Conservation (phyloP, 2,113 vertebrate species). For the Dryoscopus gambensis region DNA sequence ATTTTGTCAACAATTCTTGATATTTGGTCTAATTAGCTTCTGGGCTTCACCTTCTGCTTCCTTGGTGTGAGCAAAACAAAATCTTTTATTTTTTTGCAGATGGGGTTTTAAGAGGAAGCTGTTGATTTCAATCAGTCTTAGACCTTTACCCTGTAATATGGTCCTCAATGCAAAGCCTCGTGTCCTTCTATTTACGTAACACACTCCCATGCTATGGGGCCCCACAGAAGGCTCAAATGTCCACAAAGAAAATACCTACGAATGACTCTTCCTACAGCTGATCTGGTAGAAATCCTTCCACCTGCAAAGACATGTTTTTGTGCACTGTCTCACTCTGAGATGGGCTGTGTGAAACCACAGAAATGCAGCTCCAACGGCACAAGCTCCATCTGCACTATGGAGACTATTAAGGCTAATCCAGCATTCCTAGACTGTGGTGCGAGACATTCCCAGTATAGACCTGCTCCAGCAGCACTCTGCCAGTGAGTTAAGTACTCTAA, state of each 20-base stretch:
- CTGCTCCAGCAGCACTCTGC: slow-evolving; percentile 51
- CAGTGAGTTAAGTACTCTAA: slow-evolving; percentile 52
- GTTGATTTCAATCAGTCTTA: slow-evolving; percentile 31
- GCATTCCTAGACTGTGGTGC: slow-evolving; percentile 64
- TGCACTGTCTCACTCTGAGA: slow-evolving; percentile 22
- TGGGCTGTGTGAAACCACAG: slow-evolving; percentile 62
- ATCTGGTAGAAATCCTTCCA: slow-evolving; percentile 55
- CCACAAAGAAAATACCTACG: slow-evolving; percentile 15
- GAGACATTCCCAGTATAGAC: slow-evolving; percentile 62
- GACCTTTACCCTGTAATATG: neutral
- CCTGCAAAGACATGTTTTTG: slow-evolving; percentile 57
- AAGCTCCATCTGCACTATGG: slow-evolving; percentile 40
- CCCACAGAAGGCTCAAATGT: slow-evolving; percentile 30
- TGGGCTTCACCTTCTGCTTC: neutral
- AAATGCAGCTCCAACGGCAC: slow-evolving; percentile 48
- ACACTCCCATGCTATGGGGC: neutral
- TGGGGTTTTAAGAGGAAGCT: neutral
- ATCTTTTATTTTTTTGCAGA: neutral
- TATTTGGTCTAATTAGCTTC: neutral
- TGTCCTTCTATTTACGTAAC: slow-evolving; percentile 31
- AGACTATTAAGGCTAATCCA: slow-evolving; percentile 57
- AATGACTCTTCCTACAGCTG: slow-evolving; percentile 41
- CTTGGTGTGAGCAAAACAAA: neutral
- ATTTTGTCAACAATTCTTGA: neutral
- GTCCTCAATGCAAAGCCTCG: neutral